These are phyloP conservation scores for Tipula confusa DNA, from an alignment of 2,888 invertebrate species.

Conservation along the genomic window DNA sequence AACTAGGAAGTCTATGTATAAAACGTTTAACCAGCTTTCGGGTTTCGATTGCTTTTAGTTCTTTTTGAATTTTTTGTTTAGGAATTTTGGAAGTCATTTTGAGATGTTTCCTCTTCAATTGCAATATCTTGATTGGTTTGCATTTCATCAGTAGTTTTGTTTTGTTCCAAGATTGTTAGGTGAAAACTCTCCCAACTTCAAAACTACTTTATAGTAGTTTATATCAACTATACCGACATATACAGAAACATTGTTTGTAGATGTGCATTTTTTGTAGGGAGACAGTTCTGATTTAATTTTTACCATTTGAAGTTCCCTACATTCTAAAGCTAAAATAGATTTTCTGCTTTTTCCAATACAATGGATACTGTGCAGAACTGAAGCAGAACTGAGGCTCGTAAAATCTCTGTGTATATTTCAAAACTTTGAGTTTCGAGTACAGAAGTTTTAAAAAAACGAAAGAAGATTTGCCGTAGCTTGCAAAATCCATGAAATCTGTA, in stretches of 20 bases:
- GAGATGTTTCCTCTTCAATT: neutral
- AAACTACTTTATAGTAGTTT: too few relatives aligned
- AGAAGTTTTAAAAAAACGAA: too few relatives aligned
- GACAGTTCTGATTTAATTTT: neutral
- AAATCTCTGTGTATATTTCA: neutral
- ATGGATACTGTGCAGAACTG: neutral
- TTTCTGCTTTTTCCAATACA: neutral
- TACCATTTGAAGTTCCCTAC: neutral
- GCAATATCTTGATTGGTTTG: neutral
- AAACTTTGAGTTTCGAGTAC: too few relatives aligned
- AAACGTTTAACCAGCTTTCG: neutral
- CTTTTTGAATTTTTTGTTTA: neutral
- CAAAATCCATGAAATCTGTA: too few relatives aligned
- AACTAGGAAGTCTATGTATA: neutral
- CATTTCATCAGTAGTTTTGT: too few relatives aligned
- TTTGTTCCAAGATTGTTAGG: too few relatives aligned
- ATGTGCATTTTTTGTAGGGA: neutral
- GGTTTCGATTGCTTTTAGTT: neutral
- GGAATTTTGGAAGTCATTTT: neutral
- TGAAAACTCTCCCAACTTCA: too few relatives aligned
- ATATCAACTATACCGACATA: too few relatives aligned
- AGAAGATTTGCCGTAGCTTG: too few relatives aligned
- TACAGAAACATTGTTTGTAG: too few relatives aligned
- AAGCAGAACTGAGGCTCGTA: neutral
- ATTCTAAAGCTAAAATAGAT: neutral